Conservation (phyloP, 1,140 invertebrate species). For the Paraescarpia echinospica region DNA sequence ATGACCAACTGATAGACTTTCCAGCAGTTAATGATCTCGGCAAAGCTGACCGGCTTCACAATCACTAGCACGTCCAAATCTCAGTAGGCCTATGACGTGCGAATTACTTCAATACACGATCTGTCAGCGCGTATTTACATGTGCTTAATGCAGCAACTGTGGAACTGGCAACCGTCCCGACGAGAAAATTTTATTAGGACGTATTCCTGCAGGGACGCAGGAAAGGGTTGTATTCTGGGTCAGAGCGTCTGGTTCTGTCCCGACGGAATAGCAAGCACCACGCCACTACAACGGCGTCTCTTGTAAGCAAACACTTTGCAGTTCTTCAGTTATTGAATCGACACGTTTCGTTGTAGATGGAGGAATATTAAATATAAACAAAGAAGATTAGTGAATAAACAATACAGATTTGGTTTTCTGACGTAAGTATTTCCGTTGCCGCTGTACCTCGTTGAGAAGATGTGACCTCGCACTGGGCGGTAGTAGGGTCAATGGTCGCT, state of each 20-base stretch:
- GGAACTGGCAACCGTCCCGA: background rate
- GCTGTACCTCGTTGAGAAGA: background rate
- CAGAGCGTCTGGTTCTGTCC: background rate
- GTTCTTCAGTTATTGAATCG: background rate
- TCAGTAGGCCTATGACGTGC: background rate
- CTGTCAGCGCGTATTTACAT: background rate
- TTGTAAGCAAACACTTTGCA: background rate
- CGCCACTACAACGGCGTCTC: background rate
- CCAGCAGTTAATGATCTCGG: background rate
- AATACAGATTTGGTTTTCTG: background rate
- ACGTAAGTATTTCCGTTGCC: background rate
- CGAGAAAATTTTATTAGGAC: background rate
- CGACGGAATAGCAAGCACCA: background rate
- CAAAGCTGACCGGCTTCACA: background rate
- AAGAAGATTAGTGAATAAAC: background rate
- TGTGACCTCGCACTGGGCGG: background rate
- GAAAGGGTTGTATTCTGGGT: background rate
- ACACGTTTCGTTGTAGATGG: background rate
- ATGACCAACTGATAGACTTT: background rate
- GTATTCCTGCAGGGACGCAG: background rate
- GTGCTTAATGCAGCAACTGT: background rate
- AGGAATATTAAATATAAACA: background rate
- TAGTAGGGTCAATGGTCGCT: background rate
- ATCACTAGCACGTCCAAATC: background rate
- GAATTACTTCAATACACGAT: background rate